These are phyloP conservation scores for Amblyopsis rosae DNA, from an alignment of 2,113 vertebrate species.

Conservation along the genomic window DNA sequence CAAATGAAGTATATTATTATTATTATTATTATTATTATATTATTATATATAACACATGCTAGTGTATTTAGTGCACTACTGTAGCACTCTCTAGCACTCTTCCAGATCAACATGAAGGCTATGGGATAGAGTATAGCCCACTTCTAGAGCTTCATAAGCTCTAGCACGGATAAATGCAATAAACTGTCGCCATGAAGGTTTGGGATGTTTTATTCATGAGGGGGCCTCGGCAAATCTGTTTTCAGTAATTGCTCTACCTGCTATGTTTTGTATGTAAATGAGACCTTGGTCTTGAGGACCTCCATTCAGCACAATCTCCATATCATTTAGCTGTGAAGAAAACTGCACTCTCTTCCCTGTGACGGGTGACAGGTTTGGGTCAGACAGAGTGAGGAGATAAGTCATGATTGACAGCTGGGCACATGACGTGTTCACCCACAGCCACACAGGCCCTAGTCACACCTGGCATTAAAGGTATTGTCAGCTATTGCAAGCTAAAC, in stretches of 20 bases:
- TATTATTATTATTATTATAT: no score
- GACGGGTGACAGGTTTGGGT: conserved; percentile 11
- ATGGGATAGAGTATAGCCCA: neutral
- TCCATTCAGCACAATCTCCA: conserved; percentile 59
- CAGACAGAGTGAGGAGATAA: conserved; percentile 30
- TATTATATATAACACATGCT: no score
- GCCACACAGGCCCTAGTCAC: neutral
- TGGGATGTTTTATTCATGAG: conserved; percentile 74
- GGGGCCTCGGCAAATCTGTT: conserved; percentile 63
- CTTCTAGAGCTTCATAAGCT: conserved; percentile 40
- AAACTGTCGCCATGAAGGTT: conserved; percentile 47
- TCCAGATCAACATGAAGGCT: conserved; percentile 5
- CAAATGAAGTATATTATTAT: no score
- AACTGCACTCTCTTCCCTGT: conserved; percentile 19
- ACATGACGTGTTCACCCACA: conserved; percentile 4
- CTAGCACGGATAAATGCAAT: conserved; percentile 59
- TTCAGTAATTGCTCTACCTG: conserved; percentile 55
- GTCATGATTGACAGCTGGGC: conserved; percentile 29
- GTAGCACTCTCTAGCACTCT: neutral
- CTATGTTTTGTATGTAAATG: conserved; percentile 69
- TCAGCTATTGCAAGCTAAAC: no score
- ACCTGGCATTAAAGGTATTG: no score
- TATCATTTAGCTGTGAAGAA: conserved; percentile 58
- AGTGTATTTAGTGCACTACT: neutral
- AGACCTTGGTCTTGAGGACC: conserved; percentile 44